These are phyloP conservation scores for Acanthurus leucopareius DNA, from an alignment of 2,797 vertebrate species.

Conservation along the genomic window DNA sequence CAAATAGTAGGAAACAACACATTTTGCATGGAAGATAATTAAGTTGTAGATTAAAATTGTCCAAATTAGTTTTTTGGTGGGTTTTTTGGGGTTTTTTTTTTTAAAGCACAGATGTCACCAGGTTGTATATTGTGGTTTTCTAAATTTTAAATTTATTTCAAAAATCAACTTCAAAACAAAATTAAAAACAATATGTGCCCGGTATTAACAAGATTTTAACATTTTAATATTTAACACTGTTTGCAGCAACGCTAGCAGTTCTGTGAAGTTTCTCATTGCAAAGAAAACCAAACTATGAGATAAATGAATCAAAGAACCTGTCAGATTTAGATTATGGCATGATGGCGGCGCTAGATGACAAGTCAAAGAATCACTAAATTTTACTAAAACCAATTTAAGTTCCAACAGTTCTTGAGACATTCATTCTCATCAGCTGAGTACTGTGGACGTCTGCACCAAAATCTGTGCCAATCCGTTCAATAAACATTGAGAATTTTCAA, in stretches of 20 bases:
- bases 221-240: no score
- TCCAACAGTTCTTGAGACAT: not conserved
- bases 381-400: not conserved
- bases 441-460: not conserved
- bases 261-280: not conserved
- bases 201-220: no score
- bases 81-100: no score
- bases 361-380: not conserved
- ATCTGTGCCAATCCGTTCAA: not conserved
- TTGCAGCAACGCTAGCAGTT: not conserved
- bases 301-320: not conserved
- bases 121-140: no score
- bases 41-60: not conserved
- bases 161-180: no score
- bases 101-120: no score
- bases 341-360: not conserved
- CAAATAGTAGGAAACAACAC: not conserved
- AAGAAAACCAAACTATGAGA: constrained; percentile 1
- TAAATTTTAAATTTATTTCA: no score
- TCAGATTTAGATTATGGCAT: not conserved
- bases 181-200: no score
- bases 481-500: no score
- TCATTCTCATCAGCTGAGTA: not conserved
- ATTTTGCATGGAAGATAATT: not conserved
- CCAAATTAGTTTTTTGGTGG: not conserved